phyloP scores from a whole-genome alignment of 2,888 invertebrate genomes.

The Allophyes oxyacanthae region DNA sequence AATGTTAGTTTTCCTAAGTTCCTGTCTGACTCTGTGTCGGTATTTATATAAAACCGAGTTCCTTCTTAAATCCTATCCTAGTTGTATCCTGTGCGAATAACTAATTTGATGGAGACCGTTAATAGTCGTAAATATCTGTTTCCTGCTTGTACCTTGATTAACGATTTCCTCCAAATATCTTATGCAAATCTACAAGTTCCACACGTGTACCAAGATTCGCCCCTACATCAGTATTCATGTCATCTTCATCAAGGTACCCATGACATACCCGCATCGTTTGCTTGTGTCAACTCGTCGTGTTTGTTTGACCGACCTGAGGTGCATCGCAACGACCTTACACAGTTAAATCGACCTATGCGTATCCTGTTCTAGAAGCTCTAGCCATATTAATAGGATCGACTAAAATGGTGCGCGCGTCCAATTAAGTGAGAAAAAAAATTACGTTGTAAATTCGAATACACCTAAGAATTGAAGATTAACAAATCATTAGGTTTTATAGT shows the following conservation, averaged over 20 bases:
- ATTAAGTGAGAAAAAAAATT: too few relatives aligned
- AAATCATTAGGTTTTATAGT: too few relatives aligned
- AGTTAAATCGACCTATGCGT: conserved; percentile 53
- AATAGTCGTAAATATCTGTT: conserved; percentile 39
- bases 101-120: conserved; percentile 35
- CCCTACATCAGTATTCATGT: conserved; percentile 66
- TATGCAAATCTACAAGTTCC: conserved; percentile 58
- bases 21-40: too few relatives aligned
- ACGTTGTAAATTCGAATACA: too few relatives aligned
- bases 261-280: conserved; percentile 77
- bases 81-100: conserved; percentile 38
- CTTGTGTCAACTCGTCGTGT: conserved; percentile 73
- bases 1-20: too few relatives aligned
- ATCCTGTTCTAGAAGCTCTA: conserved; percentile 41
- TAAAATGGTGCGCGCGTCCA: background rate
- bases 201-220: conserved; percentile 62
- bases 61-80: conserved; percentile 17
- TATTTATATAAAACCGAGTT: too few relatives aligned
- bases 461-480: too few relatives aligned
- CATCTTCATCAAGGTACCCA: conserved; percentile 66
- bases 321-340: conserved; percentile 71
- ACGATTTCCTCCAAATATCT: conserved; percentile 53
- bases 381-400: conserved; percentile 31
- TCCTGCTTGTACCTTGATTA: conserved; percentile 50
- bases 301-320: conserved; percentile 73